Conservation (phyloP, 2,888 invertebrate species). For the Drosophila nr. perissopoda region DNA sequence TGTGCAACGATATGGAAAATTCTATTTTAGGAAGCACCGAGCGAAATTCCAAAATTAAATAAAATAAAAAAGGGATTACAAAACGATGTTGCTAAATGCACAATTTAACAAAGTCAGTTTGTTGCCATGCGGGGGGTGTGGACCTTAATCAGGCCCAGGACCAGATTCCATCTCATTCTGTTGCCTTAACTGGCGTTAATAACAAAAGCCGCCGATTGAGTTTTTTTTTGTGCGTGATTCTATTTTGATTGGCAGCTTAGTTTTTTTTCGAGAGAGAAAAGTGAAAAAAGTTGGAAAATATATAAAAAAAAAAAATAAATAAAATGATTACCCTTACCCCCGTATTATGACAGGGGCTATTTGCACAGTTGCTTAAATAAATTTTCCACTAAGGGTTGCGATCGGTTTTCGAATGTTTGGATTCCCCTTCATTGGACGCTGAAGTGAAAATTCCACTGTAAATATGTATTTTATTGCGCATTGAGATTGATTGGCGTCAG, state of each 20-base stretch:
- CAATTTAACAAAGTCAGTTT: constrained; percentile 51
- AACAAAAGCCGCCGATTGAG: constrained; percentile 51
- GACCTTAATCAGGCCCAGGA: not conserved
- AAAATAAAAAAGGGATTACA: constrained; percentile 20
- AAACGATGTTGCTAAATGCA: constrained; percentile 48
- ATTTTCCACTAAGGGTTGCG: constrained; percentile 64
- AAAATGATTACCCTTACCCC: constrained; percentile 26
- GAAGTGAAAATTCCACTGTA: constrained; percentile 66
- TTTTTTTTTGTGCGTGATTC: constrained; percentile 45
- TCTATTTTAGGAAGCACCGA: constrained; percentile 39
- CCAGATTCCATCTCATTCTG: constrained; percentile 26
- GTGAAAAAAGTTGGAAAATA: constrained; percentile 22
- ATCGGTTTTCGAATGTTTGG: constrained; percentile 19
- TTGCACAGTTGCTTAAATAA: constrained; percentile 75
- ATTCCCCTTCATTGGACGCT: constrained; percentile 31
- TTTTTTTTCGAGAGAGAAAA: constrained; percentile 20
- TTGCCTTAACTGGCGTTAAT: constrained; percentile 32
- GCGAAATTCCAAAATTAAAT: constrained; percentile 17
- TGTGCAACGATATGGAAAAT: constrained; percentile 52
- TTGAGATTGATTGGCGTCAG: constrained; percentile 34
- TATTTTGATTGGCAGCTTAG: constrained; percentile 68
- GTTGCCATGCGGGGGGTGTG: constrained; percentile 30
- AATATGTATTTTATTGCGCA: constrained; percentile 69
- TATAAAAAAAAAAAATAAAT: constrained; percentile 9
- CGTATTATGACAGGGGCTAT: constrained; percentile 38